Base-by-base conservation (phyloP, 2,113 vertebrate genomes). In the Atractosteus spatula region DNA sequence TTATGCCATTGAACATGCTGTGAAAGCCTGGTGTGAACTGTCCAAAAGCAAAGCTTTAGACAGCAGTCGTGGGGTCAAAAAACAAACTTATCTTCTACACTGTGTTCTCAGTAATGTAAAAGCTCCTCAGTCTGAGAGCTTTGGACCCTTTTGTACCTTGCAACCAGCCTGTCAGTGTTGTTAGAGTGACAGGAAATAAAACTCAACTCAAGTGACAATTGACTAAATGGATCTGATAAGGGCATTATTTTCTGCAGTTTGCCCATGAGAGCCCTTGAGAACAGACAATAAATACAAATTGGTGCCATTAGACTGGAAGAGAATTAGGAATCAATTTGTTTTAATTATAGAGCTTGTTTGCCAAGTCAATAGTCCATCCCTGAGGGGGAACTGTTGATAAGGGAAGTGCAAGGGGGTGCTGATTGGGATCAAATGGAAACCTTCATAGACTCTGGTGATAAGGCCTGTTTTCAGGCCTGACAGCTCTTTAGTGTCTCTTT, bases 341-440 rank as follows among this genome's bases (percentile, higher is more conserved):
- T 83, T 86, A 87, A 89, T 90, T 87, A 87, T 88, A 85, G 71
- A 82, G 77, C 78, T 81, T 83, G 80, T 88, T 84, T 84, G 80
- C 73, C 73, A 68, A 85, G 83, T 88, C 87, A 86, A 83, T 81
- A 85, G 78, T 76, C 70, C 54, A 51, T 45, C 74, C 59, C 74
- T 72, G 76, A 41, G 83, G 63, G 76, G 66, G 54, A 73, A 75
- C 79, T n/a, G 5, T 77, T 86, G 79, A 82, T 84, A 77, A 82
- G 76, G 76, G 73, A 80, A 74, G 66, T 74, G 82, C 74, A 82
- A 77, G 29, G 73, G 80, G 75, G 66, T 74, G 82, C 74, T 43
- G 62, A 80, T 69, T 74, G 57, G 68, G 72, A 65, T 74, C 75
- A 79, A 81, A 85, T 74, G 75, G 70, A 76, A 74, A 77, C 71